Evolutionary conservation across 1,140 invertebrate species (phyloP).

Genomic region (Micrasema minimum): DNA sequence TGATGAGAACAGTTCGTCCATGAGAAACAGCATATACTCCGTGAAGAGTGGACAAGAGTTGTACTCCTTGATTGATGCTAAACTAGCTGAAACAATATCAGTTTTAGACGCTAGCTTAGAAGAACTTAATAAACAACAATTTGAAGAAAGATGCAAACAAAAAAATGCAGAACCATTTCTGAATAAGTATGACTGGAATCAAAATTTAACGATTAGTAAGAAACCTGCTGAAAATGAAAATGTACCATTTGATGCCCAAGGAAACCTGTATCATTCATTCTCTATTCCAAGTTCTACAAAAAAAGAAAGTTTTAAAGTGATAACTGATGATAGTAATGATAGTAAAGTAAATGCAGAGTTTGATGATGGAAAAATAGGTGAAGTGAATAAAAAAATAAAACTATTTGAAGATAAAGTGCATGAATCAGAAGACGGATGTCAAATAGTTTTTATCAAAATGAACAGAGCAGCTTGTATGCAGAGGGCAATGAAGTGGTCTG

Average conservation of each 20-base stretch:
- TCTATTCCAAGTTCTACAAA: too few relatives aligned
- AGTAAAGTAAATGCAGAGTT: not conserved
- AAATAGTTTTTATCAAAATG: conserved; percentile 41
- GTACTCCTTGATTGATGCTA: conserved; percentile 42
- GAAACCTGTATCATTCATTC: too few relatives aligned
- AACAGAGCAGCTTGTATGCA: conserved; percentile 45
- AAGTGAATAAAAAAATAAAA: conserved; percentile 36
- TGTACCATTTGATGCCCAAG: too few relatives aligned
- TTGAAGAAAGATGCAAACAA: not conserved
- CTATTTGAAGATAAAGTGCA: conserved; percentile 12
- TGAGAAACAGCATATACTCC: conserved; percentile 46
- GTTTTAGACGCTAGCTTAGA: conserved; percentile 37
- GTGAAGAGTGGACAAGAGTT: conserved; percentile 47
- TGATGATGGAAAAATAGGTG: conserved; percentile 24
- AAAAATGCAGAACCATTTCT: not conserved
- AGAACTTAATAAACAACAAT: conserved; percentile 37
- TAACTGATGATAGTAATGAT: too few relatives aligned
- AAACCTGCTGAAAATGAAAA: too few relatives aligned
- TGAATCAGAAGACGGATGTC: conserved; percentile 32
- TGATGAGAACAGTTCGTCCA: conserved; percentile 30
- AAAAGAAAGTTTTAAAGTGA: too few relatives aligned
- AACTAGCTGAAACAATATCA: conserved; percentile 36
- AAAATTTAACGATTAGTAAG: not conserved
- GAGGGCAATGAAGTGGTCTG: conserved; percentile 50
- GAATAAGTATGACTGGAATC: not conserved